Evolutionary conservation across 2,888 invertebrate species (phyloP), one percentile per base, ranked within the genome.

Genomic region (Orthonevra nobilis): DNA sequence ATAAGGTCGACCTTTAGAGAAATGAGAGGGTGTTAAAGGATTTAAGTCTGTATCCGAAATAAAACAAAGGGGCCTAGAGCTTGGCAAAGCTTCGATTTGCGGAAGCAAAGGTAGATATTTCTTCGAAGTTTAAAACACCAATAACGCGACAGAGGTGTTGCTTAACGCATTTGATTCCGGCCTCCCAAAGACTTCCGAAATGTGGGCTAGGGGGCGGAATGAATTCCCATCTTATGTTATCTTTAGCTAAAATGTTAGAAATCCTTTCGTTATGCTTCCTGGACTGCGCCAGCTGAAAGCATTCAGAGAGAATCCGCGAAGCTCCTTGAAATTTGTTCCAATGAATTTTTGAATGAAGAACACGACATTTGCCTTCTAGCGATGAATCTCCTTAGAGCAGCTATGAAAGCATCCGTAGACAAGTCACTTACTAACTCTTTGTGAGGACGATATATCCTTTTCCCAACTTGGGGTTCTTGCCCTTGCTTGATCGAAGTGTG

Each of bases 51-150:
- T 23, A 5, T 23, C 23, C 3, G 23, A 23, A 23, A 23, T 23
- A 23, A 5, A 23, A 23, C 23, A 23, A 23, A 23, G 23, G 23
- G 68, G 68, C 3, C 58, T 6, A 3, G 46, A 48, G 15, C 58
- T 68, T 0, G 61, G 17, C 2, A 61, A 34, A 4, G 61, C 54
- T 44, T 81, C 69, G 2, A 81, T 42, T 40, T 79, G 79, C 1
- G 74, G 36, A 2, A 79, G 36, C 1, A 81, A 81, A 9, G 0
- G 61, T 61, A 14, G 23, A 26, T 23, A 61, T 30, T 44, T 61
- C 70, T 32, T 70, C 70, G 9, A 52, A 70, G 2, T 12, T 26
- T 7, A 68, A 28, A 12, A 38, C 1, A 1, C 50, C 64, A 23
- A 75, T 5, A 12, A 74, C 56, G 0, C 44, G 69, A 0, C 54